These are phyloP conservation scores for Pelodiscus sinensis DNA, from an alignment of 2,113 vertebrate genomes.

Conservation along the genomic window DNA sequence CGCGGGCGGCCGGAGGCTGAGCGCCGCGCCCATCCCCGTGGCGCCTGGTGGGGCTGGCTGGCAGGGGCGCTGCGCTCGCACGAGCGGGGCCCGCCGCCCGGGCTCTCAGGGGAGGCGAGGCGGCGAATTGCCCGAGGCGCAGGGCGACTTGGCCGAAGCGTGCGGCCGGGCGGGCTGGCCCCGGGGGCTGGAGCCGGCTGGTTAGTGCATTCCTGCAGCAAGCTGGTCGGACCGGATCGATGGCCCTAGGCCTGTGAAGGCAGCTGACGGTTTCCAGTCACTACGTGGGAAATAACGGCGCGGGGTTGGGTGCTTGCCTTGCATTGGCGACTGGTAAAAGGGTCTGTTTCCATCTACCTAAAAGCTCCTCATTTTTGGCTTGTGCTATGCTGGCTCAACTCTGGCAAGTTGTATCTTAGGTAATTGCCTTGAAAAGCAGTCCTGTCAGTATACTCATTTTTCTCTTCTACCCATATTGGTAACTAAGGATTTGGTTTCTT, in stretches of 20 bases:
- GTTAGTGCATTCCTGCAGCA: no score
- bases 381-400: not conserved
- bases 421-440: not conserved
- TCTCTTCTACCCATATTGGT: no score
- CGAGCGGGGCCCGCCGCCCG: no score
- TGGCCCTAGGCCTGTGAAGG: not conserved
- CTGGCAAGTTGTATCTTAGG: not conserved
- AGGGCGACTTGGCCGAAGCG: fast-evolving
- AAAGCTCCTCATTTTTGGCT: not conserved
- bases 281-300: no score
- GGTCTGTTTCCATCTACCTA: not conserved
- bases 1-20: not conserved
- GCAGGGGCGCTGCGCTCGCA: fast-evolving
- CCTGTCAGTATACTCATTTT: not conserved
- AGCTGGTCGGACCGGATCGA: no score
- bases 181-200: no score
- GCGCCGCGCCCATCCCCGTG: no score
- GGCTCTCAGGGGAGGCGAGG: no score
- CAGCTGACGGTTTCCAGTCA: not conserved
- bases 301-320: no score
- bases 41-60: not conserved
- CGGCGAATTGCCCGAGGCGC: not conserved
- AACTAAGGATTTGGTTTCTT: not conserved
- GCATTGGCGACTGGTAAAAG: not conserved
- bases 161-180: no score